Percentiles rank a stretch among this genome's conserved stretches.
Evolutionary conservation across 2,113 vertebrate species (phyloP).

Genomic region (Morone chrysops): DNA sequence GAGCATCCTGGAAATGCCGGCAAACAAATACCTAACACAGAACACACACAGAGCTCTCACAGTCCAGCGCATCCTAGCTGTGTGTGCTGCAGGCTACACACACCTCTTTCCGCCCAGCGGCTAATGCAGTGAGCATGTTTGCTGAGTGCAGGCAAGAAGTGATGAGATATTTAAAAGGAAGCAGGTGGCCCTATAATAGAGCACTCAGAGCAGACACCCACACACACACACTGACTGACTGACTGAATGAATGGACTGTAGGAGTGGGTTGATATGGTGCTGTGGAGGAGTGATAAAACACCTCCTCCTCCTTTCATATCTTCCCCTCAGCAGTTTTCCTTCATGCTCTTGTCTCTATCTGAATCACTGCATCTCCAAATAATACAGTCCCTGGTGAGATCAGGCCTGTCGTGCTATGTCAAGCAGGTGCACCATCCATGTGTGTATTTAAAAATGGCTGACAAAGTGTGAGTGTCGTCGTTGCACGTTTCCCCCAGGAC

Average conservation of each 20-base stretch:
- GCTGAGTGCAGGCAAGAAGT: conserved; percentile 67
- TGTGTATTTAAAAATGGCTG: conserved; percentile 4
- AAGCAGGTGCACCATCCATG: background rate
- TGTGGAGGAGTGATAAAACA: conserved; percentile 54
- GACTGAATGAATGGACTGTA: conserved; percentile 32
- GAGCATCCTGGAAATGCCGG: conserved; percentile 43
- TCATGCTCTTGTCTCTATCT: conserved; percentile 19
- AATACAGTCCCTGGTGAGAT: conserved; percentile 16
- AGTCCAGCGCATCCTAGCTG: background rate
- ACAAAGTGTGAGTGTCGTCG: background rate
- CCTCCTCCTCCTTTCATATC: conserved; percentile 36
- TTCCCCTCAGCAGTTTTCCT: background rate
- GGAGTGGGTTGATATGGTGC: conserved; percentile 28
- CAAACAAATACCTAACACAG: conserved; percentile 9
- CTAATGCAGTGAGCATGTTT: conserved; percentile 66
- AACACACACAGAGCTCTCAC: background rate
- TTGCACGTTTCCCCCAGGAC: background rate
- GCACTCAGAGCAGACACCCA: conserved; percentile 45
- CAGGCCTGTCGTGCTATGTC: conserved; percentile 8
- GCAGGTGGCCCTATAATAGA: conserved; percentile 61
- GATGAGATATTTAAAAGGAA: conserved; percentile 77
- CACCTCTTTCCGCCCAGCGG: background rate
- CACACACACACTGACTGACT: conserved; percentile 10
- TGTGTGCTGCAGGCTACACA: conserved; percentile 33
- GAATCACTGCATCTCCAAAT: conserved; percentile 19